Evolutionary conservation across 2,797 vertebrate species (phyloP).

Genomic region (Cyprinella venusta): DNA sequence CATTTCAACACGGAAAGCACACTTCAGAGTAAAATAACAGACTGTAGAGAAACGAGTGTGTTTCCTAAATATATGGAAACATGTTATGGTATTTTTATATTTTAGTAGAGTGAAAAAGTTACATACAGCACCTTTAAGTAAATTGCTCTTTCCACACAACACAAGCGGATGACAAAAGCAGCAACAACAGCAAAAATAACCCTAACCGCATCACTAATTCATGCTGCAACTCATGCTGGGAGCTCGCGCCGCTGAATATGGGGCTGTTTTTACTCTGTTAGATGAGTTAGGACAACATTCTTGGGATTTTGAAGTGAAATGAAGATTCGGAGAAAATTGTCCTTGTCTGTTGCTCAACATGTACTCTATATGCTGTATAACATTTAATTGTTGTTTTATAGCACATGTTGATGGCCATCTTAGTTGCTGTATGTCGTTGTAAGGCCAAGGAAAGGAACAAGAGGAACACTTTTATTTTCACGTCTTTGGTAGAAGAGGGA

Average conservation of each 20-base stretch:
- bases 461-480: not conserved
- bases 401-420: not conserved
- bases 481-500: not conserved
- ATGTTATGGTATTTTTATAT: no score
- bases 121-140: no score
- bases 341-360: not conserved
- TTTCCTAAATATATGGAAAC: no score
- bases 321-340: not conserved
- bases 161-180: not conserved
- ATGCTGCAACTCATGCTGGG: not conserved
- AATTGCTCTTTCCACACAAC: no score
- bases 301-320: not conserved
- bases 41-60: no score
- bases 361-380: not conserved
- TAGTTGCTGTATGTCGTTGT: conserved; percentile 6
- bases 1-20: no score
- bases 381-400: not conserved
- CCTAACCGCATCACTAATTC: not conserved
- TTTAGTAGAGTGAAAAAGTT: no score
- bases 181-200: not conserved
- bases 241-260: not conserved
- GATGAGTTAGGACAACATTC: not conserved
- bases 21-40: no score
- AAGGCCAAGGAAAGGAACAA: conserved; percentile 6
- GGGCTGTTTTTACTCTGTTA: not conserved